Conservation (phyloP, 92 coral and sea anemone species). For the Zoanthus sansibaricus region DNA sequence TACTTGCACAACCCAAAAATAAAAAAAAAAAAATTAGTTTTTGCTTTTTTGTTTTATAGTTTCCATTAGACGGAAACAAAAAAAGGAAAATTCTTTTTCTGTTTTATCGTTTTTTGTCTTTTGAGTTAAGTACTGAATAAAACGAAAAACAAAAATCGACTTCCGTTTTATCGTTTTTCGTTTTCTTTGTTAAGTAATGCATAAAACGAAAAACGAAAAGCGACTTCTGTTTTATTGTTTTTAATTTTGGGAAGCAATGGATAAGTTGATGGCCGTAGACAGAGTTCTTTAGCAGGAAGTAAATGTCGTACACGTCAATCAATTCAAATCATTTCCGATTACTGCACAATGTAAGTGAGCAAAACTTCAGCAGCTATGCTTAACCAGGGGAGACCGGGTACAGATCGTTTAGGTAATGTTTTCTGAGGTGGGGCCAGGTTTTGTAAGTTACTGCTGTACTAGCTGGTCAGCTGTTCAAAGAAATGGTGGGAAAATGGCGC, state of each 20-base stretch:
- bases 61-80: too few species aligned
- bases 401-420: conserved; percentile 11
- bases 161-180: not conserved
- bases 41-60: too few species aligned
- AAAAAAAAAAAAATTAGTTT: too few species aligned
- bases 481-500: conserved; percentile 26
- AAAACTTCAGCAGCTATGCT: not conserved
- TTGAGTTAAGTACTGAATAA: too few species aligned
- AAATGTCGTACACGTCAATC: not conserved
- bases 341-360: conserved; percentile 15
- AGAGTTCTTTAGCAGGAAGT: conserved; percentile 27
- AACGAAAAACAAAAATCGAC: too few species aligned
- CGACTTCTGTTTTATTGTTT: too few species aligned
- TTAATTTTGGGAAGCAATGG: too few species aligned
- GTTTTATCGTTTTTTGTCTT: too few species aligned
- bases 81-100: too few species aligned
- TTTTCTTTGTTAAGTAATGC: not conserved
- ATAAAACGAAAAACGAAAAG: not conserved
- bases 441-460: conserved; percentile 13
- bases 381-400: conserved; percentile 18
- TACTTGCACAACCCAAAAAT: too few species aligned
- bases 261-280: not conserved
- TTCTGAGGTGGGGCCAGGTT: conserved; percentile 26
- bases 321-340: conserved; percentile 23
- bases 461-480: not conserved